phyloP scores from a whole-genome alignment of 2,113 vertebrate genomes.

The Oostethus manadensis region DNA sequence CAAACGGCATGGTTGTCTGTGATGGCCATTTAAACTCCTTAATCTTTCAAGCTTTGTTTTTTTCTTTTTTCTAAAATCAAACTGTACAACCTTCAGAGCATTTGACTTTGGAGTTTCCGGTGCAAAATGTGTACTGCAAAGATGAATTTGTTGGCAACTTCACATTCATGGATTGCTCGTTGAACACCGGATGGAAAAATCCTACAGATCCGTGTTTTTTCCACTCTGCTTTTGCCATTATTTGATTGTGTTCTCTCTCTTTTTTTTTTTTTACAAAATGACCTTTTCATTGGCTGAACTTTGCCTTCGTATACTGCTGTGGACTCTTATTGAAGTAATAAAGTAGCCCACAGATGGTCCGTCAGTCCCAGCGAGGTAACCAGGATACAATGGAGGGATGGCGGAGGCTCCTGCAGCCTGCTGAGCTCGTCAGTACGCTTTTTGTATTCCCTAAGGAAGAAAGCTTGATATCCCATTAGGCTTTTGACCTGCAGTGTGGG shows the following conservation, averaged over 20 bases:
- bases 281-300: constrained; percentile 3
- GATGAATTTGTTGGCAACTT: no score
- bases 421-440: constrained; percentile 61
- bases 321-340: constrained; percentile 2
- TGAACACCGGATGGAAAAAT: constrained; percentile 1
- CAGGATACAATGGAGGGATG: background rate
- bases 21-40: no score
- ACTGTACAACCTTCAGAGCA: no score
- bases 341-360: background rate
- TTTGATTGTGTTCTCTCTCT: background rate
- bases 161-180: background rate
- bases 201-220: background rate
- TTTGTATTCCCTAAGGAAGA: constrained; percentile 60
- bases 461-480: constrained; percentile 34
- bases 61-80: no score
- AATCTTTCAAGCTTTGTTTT: no score
- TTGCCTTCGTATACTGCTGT: background rate
- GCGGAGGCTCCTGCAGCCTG: constrained; percentile 49
- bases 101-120: no score
- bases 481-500: constrained; percentile 5
- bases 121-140: no score
- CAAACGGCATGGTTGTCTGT: no score
- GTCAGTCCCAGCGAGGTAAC: background rate
- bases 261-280: background rate
- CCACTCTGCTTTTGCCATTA: constrained; percentile 3